Conservation (phyloP, 2,797 vertebrate genomes). For the Poeciliopsis presidionis region DNA sequence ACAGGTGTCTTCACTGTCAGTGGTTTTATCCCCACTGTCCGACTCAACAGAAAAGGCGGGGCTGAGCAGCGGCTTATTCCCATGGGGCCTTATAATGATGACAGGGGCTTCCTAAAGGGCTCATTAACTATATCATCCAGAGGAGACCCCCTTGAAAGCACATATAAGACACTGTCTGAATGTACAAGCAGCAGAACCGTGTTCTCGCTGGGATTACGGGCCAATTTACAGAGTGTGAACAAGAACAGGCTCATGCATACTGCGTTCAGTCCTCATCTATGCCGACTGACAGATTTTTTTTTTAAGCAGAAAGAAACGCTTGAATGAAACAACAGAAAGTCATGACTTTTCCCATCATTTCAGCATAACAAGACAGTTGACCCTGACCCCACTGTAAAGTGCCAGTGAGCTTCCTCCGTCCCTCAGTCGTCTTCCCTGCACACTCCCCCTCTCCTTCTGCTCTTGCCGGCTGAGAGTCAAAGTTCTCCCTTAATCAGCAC, state of each 20-base stretch:
- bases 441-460: constrained; percentile 64
- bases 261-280: constrained; percentile 20
- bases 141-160: constrained; percentile 68
- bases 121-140: constrained; percentile 72
- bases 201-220: constrained; percentile 60
- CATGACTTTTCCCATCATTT: constrained; percentile 54
- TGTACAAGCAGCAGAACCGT: constrained; percentile 50
- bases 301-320: constrained; percentile 30
- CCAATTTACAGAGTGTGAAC: constrained; percentile 65
- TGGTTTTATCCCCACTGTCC: constrained; percentile 30
- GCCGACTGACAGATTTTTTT: not conserved
- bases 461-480: constrained; percentile 69
- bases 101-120: constrained; percentile 62
- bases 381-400: constrained; percentile 45
- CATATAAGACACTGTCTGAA: constrained; percentile 62
- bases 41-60: constrained; percentile 21
- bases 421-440: constrained; percentile 37
- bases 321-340: constrained; percentile 20
- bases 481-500: constrained; percentile 78
- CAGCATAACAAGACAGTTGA: constrained; percentile 55
- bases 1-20: constrained; percentile 11
- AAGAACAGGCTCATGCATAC: constrained; percentile 32
- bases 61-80: constrained; percentile 18
- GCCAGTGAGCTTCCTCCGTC: constrained; percentile 30
- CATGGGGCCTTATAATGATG: constrained; percentile 58